Percentiles rank a stretch among this genome's conserved stretches.
phyloP scores from a whole-genome alignment of 2,113 vertebrate species.

The Notothenia rossii region DNA sequence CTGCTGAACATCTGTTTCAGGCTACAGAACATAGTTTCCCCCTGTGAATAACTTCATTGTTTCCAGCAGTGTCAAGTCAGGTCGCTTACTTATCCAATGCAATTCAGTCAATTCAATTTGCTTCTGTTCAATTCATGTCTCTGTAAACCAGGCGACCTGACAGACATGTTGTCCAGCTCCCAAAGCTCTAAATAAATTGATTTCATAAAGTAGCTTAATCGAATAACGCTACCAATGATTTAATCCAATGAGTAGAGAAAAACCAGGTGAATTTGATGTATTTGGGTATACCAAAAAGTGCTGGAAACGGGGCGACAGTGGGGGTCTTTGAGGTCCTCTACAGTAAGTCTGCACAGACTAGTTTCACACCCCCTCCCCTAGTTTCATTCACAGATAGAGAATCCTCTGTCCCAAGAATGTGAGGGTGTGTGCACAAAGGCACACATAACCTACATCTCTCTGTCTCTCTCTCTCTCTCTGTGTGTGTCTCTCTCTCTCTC shows the following conservation, averaged over 20 bases:
- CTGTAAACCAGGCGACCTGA: background rate
- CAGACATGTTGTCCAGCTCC: background rate
- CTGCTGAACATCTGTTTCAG: constrained; percentile 3
- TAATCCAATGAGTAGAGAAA: background rate
- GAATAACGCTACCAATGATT: background rate
- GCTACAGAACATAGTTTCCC: constrained; percentile 2
- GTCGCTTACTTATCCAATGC: constrained; percentile 36
- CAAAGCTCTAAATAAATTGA: background rate
- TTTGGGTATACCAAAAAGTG: background rate
- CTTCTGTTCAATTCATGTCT: background rate
- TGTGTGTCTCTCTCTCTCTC: no score
- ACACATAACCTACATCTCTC: constrained; percentile 33
- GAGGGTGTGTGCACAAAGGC: constrained; percentile 36
- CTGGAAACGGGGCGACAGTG: background rate
- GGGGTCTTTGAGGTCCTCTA: background rate
- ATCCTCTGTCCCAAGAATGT: constrained; percentile 59
- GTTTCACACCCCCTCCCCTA: constrained; percentile 20
- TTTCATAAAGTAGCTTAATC: background rate
- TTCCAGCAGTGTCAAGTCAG: constrained; percentile 12
- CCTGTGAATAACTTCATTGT: constrained; percentile 45
- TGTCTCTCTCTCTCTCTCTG: no score
- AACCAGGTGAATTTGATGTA: background rate
- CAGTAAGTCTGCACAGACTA: constrained; percentile 1
- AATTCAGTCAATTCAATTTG: constrained; percentile 12
- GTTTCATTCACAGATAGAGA: constrained; percentile 59